A percentile compares a stretch with the other conserved stretches of the same genome.
These are phyloP conservation scores for Adoxophyes honmai DNA, from an alignment of 1,140 invertebrate genomes.

Conservation along the genomic window DNA sequence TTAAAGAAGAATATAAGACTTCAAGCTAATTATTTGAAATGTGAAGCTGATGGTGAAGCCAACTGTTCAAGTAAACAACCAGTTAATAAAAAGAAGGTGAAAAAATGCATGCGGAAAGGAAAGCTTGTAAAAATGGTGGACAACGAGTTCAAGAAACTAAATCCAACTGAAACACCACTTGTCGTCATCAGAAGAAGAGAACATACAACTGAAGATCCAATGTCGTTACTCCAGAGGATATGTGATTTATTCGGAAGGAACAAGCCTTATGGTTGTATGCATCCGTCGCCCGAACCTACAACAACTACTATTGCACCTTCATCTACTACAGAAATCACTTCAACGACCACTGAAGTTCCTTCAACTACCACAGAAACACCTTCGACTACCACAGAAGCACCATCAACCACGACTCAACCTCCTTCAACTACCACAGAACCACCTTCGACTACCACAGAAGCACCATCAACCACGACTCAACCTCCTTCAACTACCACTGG, in stretches of 20 bases:
- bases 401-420: no score
- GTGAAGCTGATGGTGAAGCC: background rate
- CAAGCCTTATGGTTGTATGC: background rate
- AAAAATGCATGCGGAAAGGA: background rate
- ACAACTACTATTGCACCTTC: background rate
- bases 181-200: background rate
- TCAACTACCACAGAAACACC: no score
- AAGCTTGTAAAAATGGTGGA: background rate
- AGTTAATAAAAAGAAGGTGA: background rate
- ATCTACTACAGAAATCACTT: background rate
- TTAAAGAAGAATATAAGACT: background rate
- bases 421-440: no score
- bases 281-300: background rate
- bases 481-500: no score
- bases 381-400: no score
- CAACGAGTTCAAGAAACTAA: background rate
- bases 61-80: background rate
- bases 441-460: no score
- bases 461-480: no score
- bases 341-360: background rate
- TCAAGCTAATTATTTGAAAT: constrained; percentile 2
- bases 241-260: background rate
- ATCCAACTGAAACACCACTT: background rate
- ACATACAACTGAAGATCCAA: background rate
- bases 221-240: background rate